Base-by-base conservation (phyloP, 2,797 vertebrate species). In the Merluccius polli region DNA sequence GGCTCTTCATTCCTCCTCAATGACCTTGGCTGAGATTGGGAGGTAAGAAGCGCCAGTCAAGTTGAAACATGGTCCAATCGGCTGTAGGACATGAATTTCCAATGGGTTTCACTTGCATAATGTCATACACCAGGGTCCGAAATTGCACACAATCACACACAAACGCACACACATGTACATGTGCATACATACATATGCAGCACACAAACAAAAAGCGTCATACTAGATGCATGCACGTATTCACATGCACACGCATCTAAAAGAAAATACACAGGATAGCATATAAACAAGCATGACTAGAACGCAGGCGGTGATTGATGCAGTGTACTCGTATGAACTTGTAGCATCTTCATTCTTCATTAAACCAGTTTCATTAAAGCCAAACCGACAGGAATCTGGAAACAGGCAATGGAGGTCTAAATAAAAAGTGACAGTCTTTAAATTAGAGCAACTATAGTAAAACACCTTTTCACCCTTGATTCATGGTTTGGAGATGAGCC, bases 21-120 rank as follows among this genome's bases (percentile, higher is more conserved):
- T 13, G 72, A 78, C 77, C 68, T 78, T 72, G 77, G 77, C 68
- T 72, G 75, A 74, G 63, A 59, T 63, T 10, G 33, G 35, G 18
- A 31, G 32, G 29, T 24, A 32, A 21, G 67, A 67, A 75, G 30
- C 48, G 30, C 7, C 69, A 38, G 35, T 71, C 68, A 32, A 33
- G 68, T 31, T 36, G 31, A 75, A 29, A 52, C 12, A 36, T 24
- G 48, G 32, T 31, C 10, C 75, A 33, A 77, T 0, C 72, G 48
- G 68, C 81, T 75, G 21, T 74, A 77, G 77, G 79, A 74, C 78
- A 78, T 11, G 59, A 10, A 27, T 63, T 27, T 63, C 59, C 36
- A 21, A 36, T 70, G 35, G 27, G 74, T 44, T 75, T 30, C 12
- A 13, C 35, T 44, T 41, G 15, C 24, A 63, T 27, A 24, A 27